Evolutionary conservation across 2,113 vertebrate species (phyloP).

Genomic region (Phocoena phocoena): DNA sequence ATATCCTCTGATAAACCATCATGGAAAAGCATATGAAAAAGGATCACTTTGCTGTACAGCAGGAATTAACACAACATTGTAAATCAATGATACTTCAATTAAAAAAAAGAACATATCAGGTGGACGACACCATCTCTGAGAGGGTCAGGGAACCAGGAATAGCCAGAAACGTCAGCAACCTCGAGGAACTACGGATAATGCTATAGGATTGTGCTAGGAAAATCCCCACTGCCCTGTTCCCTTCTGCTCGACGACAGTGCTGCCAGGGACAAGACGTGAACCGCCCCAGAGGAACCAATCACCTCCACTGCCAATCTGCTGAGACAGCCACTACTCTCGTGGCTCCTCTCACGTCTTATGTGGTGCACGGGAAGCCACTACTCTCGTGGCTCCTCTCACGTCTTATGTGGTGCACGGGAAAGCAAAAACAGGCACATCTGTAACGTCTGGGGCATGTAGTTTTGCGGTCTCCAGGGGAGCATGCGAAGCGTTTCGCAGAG

Average conservation of each 20-base stretch:
- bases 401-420: background rate
- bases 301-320: background rate
- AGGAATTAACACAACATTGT: too few relatives aligned
- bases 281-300: background rate
- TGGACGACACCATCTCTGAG: background rate
- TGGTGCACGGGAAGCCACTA: background rate
- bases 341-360: background rate
- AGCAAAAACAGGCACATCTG: background rate
- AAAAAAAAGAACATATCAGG: background rate
- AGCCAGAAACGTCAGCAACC: background rate
- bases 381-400: background rate
- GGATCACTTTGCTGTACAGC: too few relatives aligned
- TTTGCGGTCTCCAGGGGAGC: background rate
- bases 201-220: background rate
- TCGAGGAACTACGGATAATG: background rate
- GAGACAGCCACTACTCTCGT: background rate
- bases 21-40: too few relatives aligned
- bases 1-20: too few relatives aligned
- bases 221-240: background rate
- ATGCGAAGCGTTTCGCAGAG: too few relatives aligned
- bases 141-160: background rate
- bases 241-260: background rate
- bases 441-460: background rate
- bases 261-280: background rate
- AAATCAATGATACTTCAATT: too few relatives aligned